Conservation (phyloP, 1,140 invertebrate genomes). For the Stegodyphus dumicola region DNA sequence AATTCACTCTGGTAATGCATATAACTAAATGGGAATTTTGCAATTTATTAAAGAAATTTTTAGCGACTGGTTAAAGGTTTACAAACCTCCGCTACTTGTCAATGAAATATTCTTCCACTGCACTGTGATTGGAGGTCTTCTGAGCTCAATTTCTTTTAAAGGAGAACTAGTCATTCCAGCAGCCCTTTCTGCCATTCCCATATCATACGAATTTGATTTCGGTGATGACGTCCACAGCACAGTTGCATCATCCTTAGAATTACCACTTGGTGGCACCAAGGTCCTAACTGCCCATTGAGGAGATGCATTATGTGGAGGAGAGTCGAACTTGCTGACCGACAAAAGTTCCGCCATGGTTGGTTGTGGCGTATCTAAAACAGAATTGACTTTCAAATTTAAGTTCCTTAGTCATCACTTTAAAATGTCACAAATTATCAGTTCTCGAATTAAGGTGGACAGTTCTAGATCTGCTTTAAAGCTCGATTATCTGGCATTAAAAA, state of each 20-base stretch:
- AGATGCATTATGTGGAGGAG: slow-evolving; percentile 4
- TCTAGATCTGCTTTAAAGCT: no score
- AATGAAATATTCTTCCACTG: slow-evolving; percentile 29
- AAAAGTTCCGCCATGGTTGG: slow-evolving; percentile 38
- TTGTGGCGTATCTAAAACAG: background rate
- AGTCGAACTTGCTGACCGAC: slow-evolving; percentile 40
- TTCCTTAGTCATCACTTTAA: no score
- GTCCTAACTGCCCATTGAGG: slow-evolving; percentile 35
- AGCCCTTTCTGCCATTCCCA: background rate
- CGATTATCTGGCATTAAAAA: no score
- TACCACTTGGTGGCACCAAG: background rate
- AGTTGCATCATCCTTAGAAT: background rate
- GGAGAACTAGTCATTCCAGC: background rate
- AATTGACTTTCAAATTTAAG: no score
- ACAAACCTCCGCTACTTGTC: slow-evolving; percentile 2
- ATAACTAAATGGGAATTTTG: no score
- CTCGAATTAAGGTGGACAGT: no score
- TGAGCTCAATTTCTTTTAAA: background rate
- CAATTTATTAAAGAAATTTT: no score
- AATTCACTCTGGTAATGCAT: no score
- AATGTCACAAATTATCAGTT: no score
- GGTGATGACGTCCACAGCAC: background rate
- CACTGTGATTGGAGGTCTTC: slow-evolving; percentile 20
- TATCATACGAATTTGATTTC: background rate
- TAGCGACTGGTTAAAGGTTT: no score